Evolutionary conservation across 2,888 invertebrate species (phyloP).

Genomic region (Cabera pusaria): DNA sequence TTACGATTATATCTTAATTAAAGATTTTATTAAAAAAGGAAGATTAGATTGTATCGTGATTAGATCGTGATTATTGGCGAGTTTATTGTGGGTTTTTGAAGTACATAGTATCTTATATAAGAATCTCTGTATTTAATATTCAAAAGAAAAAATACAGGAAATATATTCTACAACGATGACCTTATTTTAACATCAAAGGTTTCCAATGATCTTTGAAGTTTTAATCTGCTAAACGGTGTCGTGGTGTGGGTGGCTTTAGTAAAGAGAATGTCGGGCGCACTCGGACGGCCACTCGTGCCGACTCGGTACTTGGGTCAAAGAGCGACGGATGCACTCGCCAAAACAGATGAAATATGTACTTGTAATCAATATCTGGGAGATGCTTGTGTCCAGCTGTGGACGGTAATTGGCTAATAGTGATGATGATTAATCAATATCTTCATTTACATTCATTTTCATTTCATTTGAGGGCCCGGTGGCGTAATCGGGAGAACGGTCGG

Average conservation of each 20-base stretch:
- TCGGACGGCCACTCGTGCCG: slow-evolving; percentile 48
- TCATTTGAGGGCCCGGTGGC: too few relatives aligned
- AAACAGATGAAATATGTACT: slow-evolving; percentile 21
- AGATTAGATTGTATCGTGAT: too few relatives aligned
- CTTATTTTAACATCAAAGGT: slow-evolving; percentile 67
- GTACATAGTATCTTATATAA: slow-evolving; percentile 19
- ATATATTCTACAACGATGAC: slow-evolving; percentile 68
- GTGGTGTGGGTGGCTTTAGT: slow-evolving; percentile 54
- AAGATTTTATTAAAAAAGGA: too few relatives aligned
- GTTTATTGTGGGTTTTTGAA: neutral
- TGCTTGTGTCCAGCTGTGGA: too few relatives aligned
- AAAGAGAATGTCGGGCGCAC: slow-evolving; percentile 44
- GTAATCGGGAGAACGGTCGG: too few relatives aligned
- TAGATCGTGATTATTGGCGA: too few relatives aligned
- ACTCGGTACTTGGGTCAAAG: slow-evolving; percentile 51
- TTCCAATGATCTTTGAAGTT: slow-evolving; percentile 72
- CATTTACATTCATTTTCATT: too few relatives aligned
- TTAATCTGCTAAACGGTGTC: slow-evolving; percentile 68
- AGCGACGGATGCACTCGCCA: slow-evolving; percentile 36
- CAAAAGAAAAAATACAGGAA: slow-evolving; percentile 36
- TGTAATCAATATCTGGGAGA: neutral
- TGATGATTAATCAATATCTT: slow-evolving; percentile 4
- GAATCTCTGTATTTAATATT: too few relatives aligned
- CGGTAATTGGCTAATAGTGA: too few relatives aligned
- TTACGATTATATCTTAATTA: too few relatives aligned